Conservation (phyloP, 1,140 invertebrate species). For the Sitobion miscanthi region DNA sequence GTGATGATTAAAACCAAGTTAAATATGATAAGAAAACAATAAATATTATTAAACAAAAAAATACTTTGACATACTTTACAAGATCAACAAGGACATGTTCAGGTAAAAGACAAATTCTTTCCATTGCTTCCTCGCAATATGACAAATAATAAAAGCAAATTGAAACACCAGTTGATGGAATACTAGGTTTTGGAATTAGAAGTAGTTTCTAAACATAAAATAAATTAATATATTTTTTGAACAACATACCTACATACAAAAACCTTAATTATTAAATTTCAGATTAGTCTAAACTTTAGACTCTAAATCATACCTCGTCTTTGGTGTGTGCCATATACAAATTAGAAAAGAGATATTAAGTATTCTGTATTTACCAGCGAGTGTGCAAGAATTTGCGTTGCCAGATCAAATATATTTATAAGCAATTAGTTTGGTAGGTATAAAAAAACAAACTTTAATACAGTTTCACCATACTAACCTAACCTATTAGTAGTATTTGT, state of each 20-base stretch:
- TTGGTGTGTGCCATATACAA: too few species aligned
- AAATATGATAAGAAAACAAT: too few species aligned
- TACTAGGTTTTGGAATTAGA: conserved; percentile 87
- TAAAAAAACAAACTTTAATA: too few species aligned
- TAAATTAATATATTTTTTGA: neutral
- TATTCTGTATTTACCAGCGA: too few species aligned
- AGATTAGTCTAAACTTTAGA: too few species aligned
- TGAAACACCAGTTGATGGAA: conserved; percentile 94
- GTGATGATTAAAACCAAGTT: neutral
- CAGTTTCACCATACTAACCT: too few species aligned
- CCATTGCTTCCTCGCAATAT: conserved; percentile 97
- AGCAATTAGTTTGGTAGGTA: too few species aligned
- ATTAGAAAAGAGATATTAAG: too few species aligned
- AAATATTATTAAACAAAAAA: neutral
- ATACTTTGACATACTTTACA: conserved; percentile 70
- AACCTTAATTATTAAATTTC: neutral
- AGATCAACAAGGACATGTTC: conserved; percentile 78
- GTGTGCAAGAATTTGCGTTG: too few species aligned
- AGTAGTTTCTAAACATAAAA: conserved; percentile 71
- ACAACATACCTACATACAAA: neutral
- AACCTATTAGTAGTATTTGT: too few species aligned
- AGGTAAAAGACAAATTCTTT: conserved; percentile 86
- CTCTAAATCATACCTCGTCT: too few species aligned
- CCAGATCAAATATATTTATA: too few species aligned
- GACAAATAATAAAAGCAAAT: conserved; percentile 96